These are phyloP conservation scores for Indicator indicator DNA, from an alignment of 2,113 vertebrate genomes.

Conservation along the genomic window DNA sequence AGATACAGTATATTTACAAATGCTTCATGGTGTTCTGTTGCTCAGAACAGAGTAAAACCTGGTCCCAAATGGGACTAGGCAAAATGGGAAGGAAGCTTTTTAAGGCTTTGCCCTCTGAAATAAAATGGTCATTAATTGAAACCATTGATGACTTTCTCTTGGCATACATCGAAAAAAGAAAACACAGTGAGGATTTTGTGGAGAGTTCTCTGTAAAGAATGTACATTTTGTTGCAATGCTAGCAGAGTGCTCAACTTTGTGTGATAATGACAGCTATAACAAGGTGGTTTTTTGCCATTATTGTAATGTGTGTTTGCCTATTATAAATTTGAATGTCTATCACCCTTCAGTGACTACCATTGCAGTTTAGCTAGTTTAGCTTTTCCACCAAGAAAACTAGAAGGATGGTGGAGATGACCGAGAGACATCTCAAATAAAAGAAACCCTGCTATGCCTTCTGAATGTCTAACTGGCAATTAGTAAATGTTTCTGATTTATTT, in stretches of 20 bases:
- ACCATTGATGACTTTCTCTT: not conserved
- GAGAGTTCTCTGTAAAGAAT: not conserved
- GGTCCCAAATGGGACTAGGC: not conserved
- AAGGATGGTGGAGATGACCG: not conserved
- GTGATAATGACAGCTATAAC: not conserved
- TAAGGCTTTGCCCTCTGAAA: not conserved
- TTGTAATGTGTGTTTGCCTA: not conserved
- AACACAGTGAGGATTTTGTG: not conserved
- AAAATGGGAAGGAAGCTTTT: not conserved
- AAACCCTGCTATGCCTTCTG: not conserved
- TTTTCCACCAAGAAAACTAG: not conserved
- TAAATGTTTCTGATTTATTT: not conserved
- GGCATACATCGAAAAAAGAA: not conserved
- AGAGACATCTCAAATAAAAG: not conserved
- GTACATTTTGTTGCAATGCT: rapidly evolving
- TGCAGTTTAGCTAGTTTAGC: not conserved
- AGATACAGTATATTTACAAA: not conserved
- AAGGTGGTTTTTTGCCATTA: not conserved
- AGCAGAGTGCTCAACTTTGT: not conserved
- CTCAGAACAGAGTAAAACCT: not conserved
- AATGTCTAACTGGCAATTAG: not conserved
- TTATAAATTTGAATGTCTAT: not conserved
- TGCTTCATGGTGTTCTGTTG: not conserved
- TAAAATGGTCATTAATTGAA: not conserved
- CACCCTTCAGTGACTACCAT: not conserved